Conservation (phyloP, 1,140 invertebrate species). For the Diorhabda carinulata region DNA sequence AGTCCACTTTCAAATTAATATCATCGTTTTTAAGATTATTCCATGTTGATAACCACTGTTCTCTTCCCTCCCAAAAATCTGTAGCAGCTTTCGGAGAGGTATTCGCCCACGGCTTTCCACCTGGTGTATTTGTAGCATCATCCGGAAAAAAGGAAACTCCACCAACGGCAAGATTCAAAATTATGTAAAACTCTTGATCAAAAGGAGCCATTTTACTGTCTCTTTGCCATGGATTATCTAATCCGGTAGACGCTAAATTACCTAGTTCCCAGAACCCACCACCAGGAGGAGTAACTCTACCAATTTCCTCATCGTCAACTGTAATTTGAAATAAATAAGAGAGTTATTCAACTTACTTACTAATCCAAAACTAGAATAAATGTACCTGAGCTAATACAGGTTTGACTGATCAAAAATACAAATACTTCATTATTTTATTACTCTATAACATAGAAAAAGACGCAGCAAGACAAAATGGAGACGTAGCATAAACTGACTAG, state of each 20-base stretch:
- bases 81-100: conserved; percentile 36
- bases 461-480: too few relatives aligned
- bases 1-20: conserved; percentile 57
- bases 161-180: conserved; percentile 53
- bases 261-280: conserved; percentile 36
- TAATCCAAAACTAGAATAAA: neutral
- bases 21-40: conserved; percentile 38
- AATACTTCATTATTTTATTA: too few relatives aligned
- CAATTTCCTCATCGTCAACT: conserved; percentile 32
- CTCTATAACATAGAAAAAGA: too few relatives aligned
- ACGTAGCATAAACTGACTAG: too few relatives aligned
- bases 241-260: conserved; percentile 8
- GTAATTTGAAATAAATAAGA: too few relatives aligned
- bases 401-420: too few relatives aligned
- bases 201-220: conserved; percentile 54
- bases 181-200: conserved; percentile 62
- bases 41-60: conserved; percentile 54
- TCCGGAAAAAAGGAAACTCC: conserved; percentile 52
- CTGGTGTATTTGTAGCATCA: conserved; percentile 32
- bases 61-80: conserved; percentile 51
- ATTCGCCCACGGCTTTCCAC: conserved; percentile 52
- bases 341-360: too few relatives aligned
- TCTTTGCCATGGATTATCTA: conserved; percentile 46
- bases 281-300: conserved; percentile 24
- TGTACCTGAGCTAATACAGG: too few relatives aligned